Evolutionary conservation across 2,113 vertebrate species (phyloP).

Genomic region (mouse (Mus musculus)): DNA sequence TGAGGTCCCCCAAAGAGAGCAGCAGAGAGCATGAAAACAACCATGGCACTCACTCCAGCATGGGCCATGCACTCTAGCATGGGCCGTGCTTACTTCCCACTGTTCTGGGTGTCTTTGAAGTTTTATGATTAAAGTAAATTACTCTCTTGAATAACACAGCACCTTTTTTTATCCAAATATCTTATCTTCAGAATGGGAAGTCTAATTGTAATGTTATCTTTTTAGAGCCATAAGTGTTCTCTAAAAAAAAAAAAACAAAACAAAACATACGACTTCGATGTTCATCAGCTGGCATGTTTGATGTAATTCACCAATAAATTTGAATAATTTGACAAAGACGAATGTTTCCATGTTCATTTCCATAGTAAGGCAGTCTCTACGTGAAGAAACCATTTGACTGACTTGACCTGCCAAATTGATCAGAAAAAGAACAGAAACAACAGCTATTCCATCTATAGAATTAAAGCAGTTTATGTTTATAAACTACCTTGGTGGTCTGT

Average conservation of each 20-base stretch:
- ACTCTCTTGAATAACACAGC: constrained; percentile 62
- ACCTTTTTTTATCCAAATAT: not conserved
- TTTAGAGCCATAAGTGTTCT: constrained; percentile 77
- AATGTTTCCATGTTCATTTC: constrained; percentile 84
- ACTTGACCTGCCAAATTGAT: constrained; percentile 77
- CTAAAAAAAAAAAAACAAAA: constrained; percentile 69
- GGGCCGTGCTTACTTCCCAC: constrained; percentile 34
- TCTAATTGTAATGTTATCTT: constrained; percentile 30
- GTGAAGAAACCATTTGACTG: constrained; percentile 71
- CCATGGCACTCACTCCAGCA: not conserved
- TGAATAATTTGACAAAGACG: constrained; percentile 84
- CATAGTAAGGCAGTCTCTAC: constrained; percentile 74
- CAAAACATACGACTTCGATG: constrained; percentile 74
- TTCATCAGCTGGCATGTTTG: constrained; percentile 67
- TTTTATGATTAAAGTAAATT: constrained; percentile 67
- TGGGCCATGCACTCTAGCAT: not conserved
- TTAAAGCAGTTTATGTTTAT: constrained; percentile 51
- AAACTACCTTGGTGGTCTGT: constrained; percentile 47
- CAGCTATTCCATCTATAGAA: constrained; percentile 30
- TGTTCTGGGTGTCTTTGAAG: constrained; percentile 64
- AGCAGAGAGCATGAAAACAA: constrained; percentile 66
- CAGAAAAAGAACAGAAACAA: constrained; percentile 67
- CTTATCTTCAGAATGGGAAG: constrained; percentile 69
- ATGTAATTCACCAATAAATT: constrained; percentile 78
- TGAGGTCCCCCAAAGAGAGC: constrained; percentile 45